A percentile compares a stretch with the other conserved stretches of the same genome.
Conservation (phyloP, 2,113 vertebrate species). For the Leptosomus discolor region DNA sequence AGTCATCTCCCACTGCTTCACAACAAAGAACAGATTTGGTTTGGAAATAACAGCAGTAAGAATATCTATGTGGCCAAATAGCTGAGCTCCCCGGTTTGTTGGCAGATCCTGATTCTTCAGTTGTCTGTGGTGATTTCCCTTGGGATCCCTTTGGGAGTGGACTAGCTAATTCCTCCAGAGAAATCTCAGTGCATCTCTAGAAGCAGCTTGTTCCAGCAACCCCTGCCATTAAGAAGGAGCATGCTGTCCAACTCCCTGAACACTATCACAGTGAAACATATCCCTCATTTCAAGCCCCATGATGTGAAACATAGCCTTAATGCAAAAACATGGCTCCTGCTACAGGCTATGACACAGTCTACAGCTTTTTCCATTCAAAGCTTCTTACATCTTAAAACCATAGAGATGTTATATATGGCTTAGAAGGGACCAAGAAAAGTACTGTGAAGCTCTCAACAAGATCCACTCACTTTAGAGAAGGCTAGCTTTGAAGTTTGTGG, state of each 20-base stretch:
- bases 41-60: conserved; percentile 15
- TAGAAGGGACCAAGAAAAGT: neutral
- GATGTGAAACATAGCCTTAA: neutral
- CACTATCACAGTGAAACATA: neutral
- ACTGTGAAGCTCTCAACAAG: neutral
- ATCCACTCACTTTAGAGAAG: neutral
- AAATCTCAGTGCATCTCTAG: neutral
- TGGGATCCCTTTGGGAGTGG: neutral
- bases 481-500: neutral
- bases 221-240: neutral
- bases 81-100: neutral
- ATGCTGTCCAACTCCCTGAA: neutral
- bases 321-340: neutral
- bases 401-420: neutral
- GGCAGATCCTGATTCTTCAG: neutral
- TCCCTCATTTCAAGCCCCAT: neutral
- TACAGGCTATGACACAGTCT: neutral
- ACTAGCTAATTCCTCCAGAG: neutral
- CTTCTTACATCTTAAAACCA: neutral
- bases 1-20: neutral
- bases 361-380: neutral
- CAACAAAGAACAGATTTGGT: conserved; percentile 10
- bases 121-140: neutral
- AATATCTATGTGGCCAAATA: neutral
- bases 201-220: neutral